A percentile compares a stretch with the other conserved stretches of the same genome.
Conservation (phyloP, 2,113 vertebrate species). For the Ginglymostoma cirratum region DNA sequence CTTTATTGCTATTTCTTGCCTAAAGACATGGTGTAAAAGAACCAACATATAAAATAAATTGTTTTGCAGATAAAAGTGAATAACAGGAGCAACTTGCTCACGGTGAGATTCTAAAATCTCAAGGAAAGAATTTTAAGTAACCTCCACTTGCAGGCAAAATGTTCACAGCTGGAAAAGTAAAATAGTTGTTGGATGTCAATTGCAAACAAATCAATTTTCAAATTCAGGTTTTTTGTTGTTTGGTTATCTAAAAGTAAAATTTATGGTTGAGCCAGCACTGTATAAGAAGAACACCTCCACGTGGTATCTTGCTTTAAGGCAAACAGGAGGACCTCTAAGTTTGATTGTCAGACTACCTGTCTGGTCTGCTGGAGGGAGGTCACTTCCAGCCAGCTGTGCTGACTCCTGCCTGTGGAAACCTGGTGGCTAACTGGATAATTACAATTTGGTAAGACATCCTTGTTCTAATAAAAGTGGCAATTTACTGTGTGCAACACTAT, state of each 20-base stretch:
- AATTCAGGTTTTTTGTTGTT: neutral
- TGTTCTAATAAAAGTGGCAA: neutral
- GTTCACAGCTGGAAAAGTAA: neutral
- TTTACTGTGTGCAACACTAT: too few species aligned
- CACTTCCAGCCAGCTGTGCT: too few species aligned
- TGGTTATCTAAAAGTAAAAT: neutral
- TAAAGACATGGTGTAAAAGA: neutral
- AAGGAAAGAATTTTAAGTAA: neutral
- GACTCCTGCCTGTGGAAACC: too few species aligned
- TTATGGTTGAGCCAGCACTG: too few species aligned
- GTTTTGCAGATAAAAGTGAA: neutral
- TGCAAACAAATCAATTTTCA: neutral
- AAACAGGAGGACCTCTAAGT: too few species aligned
- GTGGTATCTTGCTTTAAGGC: too few species aligned
- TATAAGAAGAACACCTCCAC: too few species aligned
- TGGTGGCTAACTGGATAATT: neutral
- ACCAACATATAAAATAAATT: neutral
- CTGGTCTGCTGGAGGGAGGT: too few species aligned
- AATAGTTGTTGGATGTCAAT: neutral
- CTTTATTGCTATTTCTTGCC: neutral
- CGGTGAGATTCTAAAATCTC: neutral
- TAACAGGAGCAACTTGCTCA: neutral
- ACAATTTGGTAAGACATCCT: neutral
- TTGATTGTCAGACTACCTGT: too few species aligned
- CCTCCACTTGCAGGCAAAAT: neutral